phyloP scores from a whole-genome alignment of 2,888 invertebrate species.

The Meteorus cinctellus region DNA sequence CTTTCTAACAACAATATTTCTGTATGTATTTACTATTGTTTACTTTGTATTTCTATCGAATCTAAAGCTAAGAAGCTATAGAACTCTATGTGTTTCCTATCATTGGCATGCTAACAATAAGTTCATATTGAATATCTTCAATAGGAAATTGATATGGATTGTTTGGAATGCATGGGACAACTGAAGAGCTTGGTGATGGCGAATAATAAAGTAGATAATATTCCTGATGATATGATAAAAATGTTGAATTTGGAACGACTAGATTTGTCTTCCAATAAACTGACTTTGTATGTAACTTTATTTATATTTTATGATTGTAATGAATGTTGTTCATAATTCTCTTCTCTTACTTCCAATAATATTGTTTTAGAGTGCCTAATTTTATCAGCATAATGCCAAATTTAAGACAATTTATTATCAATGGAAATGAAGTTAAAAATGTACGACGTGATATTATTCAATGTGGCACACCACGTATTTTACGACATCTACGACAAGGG shows the following conservation, averaged over 20 bases:
- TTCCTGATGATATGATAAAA: constrained; percentile 87
- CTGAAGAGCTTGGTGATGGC: constrained; percentile 85
- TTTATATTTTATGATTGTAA: neutral
- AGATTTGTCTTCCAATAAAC: constrained; percentile 88
- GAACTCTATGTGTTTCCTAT: neutral
- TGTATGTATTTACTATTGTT: constrained; percentile 72
- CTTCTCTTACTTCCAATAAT: neutral
- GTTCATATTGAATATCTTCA: constrained; percentile 61
- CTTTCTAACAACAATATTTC: constrained; percentile 88
- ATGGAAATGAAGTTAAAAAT: constrained; percentile 89
- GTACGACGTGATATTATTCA: constrained; percentile 88
- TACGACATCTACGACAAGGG: constrained; percentile 84
- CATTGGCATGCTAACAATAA: constrained; percentile 12
- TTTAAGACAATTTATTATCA: constrained; percentile 86
- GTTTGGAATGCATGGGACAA: constrained; percentile 83
- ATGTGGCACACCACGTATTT: constrained; percentile 87
- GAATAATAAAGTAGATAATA: constrained; percentile 84
- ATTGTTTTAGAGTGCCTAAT: constrained; percentile 78
- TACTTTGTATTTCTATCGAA: neutral
- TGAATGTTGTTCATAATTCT: no score
- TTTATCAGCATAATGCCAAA: constrained; percentile 82
- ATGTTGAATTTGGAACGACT: constrained; percentile 86
- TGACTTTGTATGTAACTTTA: constrained; percentile 72
- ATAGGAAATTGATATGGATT: constrained; percentile 82
- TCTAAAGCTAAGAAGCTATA: no score